Evolutionary conservation across 2,888 invertebrate species (phyloP).

Genomic region (Amphipoea oculea): DNA sequence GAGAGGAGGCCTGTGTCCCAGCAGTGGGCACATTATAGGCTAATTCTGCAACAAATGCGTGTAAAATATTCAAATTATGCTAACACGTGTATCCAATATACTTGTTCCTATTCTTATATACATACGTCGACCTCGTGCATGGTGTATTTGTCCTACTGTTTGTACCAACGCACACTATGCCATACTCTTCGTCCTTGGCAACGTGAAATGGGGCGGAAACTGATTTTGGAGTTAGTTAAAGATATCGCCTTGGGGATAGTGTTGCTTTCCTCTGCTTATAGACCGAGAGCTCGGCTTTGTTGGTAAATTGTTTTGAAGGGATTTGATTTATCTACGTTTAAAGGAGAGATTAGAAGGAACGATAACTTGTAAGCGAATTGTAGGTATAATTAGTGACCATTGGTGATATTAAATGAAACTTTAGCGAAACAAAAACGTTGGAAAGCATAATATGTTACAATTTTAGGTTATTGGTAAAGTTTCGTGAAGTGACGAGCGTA

Average conservation of each 20-base stretch:
- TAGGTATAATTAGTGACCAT: neutral
- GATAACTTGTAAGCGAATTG: neutral
- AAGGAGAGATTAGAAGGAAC: neutral
- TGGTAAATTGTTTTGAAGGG: neutral
- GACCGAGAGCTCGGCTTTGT: constrained; percentile 14
- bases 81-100: neutral
- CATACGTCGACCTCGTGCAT: neutral
- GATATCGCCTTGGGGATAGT: constrained; percentile 62
- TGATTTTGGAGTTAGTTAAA: constrained; percentile 75
- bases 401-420: neutral
- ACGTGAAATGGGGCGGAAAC: constrained; percentile 72
- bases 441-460: neutral
- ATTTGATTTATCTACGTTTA: neutral
- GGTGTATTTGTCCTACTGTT: neutral
- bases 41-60: too few species aligned
- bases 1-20: too few species aligned
- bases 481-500: neutral
- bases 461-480: neutral
- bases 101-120: neutral
- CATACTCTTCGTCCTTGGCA: constrained; percentile 44
- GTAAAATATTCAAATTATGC: neutral
- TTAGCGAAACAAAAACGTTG: neutral
- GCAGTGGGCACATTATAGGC: too few species aligned
- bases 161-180: constrained; percentile 1
- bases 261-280: constrained; percentile 51